These are phyloP conservation scores for Aquatica leii DNA, from an alignment of 2,888 invertebrate genomes.

Conservation along the genomic window DNA sequence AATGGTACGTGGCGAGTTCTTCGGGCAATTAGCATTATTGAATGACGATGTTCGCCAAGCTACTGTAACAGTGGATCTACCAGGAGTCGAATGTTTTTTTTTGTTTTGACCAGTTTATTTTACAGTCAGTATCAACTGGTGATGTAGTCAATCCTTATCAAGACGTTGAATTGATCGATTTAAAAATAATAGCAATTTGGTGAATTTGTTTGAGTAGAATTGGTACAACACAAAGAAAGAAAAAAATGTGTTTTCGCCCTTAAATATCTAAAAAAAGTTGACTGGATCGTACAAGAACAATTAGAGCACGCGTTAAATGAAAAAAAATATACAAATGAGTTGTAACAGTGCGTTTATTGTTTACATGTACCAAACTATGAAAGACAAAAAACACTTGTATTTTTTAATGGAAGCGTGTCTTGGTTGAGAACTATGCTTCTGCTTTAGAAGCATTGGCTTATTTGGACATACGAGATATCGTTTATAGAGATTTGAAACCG, in stretches of 20 bases:
- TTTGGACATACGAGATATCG: constrained; percentile 82
- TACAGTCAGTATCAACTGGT: constrained; percentile 67
- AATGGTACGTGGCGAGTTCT: constrained; percentile 81
- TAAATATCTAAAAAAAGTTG: constrained; percentile 88
- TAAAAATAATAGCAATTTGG: constrained; percentile 86
- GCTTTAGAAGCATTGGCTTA: constrained; percentile 93
- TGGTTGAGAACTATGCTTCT: constrained; percentile 94
- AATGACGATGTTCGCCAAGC: constrained; percentile 87
- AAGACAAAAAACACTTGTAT: constrained; percentile 91
- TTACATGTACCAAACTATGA: constrained; percentile 89
- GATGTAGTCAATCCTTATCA: constrained; percentile 59
- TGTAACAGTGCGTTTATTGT: constrained; percentile 76
- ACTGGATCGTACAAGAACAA: constrained; percentile 88
- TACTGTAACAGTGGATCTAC: constrained; percentile 85
- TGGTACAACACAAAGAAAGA: constrained; percentile 69
- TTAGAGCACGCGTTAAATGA: constrained; percentile 91
- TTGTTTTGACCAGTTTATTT: constrained; percentile 80
- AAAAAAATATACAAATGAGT: constrained; percentile 82
- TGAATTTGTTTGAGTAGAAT: constrained; percentile 89
- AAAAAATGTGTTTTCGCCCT: constrained; percentile 75
- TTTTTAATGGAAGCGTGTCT: constrained; percentile 95
- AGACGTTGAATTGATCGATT: constrained; percentile 76
- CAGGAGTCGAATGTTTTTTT: constrained; percentile 87
- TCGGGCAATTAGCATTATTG: constrained; percentile 87
- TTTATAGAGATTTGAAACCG: constrained; percentile 88